Conservation (phyloP, 2,797 vertebrate genomes). For the Sebastes taczanowskii region DNA sequence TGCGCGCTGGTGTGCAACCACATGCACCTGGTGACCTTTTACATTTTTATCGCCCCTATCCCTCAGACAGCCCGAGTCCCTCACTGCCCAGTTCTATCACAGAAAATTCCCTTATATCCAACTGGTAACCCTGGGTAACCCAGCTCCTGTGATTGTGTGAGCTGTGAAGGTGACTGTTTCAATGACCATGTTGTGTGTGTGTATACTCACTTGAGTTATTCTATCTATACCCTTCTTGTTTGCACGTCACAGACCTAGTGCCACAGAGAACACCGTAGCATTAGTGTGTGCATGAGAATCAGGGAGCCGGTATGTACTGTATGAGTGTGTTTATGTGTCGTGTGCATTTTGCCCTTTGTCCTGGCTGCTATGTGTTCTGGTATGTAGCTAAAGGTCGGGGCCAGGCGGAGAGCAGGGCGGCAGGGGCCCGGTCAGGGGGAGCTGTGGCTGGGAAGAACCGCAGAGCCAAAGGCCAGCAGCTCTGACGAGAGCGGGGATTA, state of each 20-base stretch:
- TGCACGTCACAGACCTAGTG: slow-evolving; percentile 3
- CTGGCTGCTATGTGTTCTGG: slow-evolving; percentile 82
- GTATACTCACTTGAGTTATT: background rate
- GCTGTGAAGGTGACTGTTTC: slow-evolving; percentile 29
- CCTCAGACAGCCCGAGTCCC: too few relatives aligned
- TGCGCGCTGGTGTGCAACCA: too few relatives aligned
- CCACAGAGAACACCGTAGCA: slow-evolving; percentile 20
- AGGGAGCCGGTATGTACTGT: slow-evolving; percentile 9
- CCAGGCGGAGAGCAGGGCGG: slow-evolving; percentile 66
- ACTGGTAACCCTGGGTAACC: slow-evolving; percentile 46
- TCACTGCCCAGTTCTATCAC: slow-evolving; percentile 8
- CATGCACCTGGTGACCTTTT: too few relatives aligned
- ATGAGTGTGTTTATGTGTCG: slow-evolving; percentile 46
- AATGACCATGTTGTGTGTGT: slow-evolving; percentile 12
- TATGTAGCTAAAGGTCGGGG: slow-evolving; percentile 84
- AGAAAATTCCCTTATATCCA: slow-evolving; percentile 36
- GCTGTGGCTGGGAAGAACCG: slow-evolving; percentile 56
- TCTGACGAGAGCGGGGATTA: slow-evolving; percentile 47
- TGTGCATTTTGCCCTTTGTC: slow-evolving; percentile 79
- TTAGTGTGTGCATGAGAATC: slow-evolving; percentile 18
- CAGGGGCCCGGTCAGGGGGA: slow-evolving; percentile 74
- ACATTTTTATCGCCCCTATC: too few relatives aligned
- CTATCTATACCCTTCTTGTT: background rate
- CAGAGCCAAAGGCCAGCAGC: slow-evolving; percentile 65
- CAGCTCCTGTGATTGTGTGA: slow-evolving; percentile 43